A percentile compares a stretch with the other conserved stretches of the same genome.
Evolutionary conservation across 1,140 invertebrate species (phyloP).

Genomic region (Heliconius congener): DNA sequence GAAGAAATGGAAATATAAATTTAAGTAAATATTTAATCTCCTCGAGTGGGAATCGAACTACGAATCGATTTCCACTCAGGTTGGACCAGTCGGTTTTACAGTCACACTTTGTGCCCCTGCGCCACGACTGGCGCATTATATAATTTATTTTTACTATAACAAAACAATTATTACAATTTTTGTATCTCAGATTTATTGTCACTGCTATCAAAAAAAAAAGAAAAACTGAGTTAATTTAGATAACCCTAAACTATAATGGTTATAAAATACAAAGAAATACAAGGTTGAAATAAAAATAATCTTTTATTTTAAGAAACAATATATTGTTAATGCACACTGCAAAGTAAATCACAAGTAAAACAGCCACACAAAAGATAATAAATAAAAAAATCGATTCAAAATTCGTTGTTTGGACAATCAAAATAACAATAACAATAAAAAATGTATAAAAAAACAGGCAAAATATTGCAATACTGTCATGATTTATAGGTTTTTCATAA

Average conservation of each 20-base stretch:
- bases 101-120: no score
- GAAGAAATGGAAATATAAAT: no score
- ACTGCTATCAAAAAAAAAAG: no score
- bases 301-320: constrained; percentile 34
- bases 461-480: constrained; percentile 61
- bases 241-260: neutral
- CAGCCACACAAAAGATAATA: constrained; percentile 26
- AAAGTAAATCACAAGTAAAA: constrained; percentile 25
- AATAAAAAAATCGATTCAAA: constrained; percentile 34
- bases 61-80: no score
- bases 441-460: constrained; percentile 30
- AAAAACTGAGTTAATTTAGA: no score
- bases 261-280: neutral
- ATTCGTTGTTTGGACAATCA: constrained; percentile 47
- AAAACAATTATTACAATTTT: no score
- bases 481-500: constrained; percentile 45
- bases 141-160: no score
- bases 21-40: no score
- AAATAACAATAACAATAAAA: constrained; percentile 37
- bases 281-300: constrained; percentile 21
- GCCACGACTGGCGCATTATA: no score
- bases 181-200: no score
- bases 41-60: no score
- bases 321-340: constrained; percentile 41
- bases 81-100: no score